Evolutionary conservation across 1,140 invertebrate species (phyloP).

Genomic region (Drosophila trapezifrons): DNA sequence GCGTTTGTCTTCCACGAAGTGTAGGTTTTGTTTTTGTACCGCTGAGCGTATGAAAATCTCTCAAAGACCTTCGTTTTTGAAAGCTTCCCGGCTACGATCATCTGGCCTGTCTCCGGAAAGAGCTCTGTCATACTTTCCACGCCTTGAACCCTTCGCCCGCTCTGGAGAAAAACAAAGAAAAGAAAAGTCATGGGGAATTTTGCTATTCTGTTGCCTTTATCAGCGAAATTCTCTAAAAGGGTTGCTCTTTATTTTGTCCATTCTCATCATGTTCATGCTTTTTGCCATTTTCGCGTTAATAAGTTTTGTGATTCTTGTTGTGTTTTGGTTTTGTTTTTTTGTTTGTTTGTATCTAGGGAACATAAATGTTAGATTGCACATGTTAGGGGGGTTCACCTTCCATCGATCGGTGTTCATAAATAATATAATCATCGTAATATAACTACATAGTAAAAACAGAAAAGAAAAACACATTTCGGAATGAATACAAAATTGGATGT

Average conservation of each 20-base stretch:
- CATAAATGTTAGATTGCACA: slow-evolving; percentile 79
- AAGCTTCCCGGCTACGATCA: too few relatives aligned
- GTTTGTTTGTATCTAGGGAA: slow-evolving; percentile 58
- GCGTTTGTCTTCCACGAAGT: too few relatives aligned
- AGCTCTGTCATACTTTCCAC: neutral
- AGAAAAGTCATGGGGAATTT: slow-evolving; percentile 38
- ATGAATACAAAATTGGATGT: slow-evolving; percentile 73
- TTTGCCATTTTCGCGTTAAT: slow-evolving; percentile 64
- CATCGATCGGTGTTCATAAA: slow-evolving; percentile 53
- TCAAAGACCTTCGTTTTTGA: too few relatives aligned
- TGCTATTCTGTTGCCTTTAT: slow-evolving; percentile 80
- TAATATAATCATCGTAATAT: slow-evolving; percentile 72
- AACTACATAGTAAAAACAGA: slow-evolving; percentile 60
- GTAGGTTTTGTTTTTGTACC: too few relatives aligned
- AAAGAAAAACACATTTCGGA: slow-evolving; percentile 67
- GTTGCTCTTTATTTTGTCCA: slow-evolving; percentile 73
- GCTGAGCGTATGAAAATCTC: too few relatives aligned
- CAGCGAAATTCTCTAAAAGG: slow-evolving; percentile 83
- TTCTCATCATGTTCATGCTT: slow-evolving; percentile 52
- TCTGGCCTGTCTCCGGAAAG: neutral
- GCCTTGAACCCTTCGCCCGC: neutral
- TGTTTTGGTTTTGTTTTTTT: slow-evolving; percentile 45
- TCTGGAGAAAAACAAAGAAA: slow-evolving; percentile 16
- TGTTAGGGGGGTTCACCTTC: slow-evolving; percentile 53
- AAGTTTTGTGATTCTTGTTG: slow-evolving; percentile 69